A percentile compares a stretch with the other conserved stretches of the same genome.
phyloP scores from a whole-genome alignment of 2,797 vertebrate species.

The Alcedo quadribrachys region DNA sequence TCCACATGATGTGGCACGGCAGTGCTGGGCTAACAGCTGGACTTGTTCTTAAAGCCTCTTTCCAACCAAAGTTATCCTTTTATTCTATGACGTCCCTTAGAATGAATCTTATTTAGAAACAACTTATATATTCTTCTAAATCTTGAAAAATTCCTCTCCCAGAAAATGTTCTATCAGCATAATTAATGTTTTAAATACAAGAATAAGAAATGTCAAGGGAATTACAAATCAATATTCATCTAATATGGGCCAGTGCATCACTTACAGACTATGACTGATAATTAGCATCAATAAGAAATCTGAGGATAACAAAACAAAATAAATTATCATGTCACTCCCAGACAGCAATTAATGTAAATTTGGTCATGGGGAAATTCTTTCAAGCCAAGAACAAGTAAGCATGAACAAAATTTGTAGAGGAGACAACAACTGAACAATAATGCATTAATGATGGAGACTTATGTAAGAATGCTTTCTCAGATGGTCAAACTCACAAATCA shows the following conservation, averaged over 20 bases:
- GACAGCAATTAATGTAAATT: slow-evolving; percentile 35
- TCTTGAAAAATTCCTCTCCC: not conserved
- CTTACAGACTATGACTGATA: not conserved
- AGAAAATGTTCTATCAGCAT: not conserved
- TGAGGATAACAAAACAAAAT: not conserved
- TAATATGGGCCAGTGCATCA: not conserved
- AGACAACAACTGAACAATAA: slow-evolving; percentile 28
- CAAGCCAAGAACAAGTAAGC: not conserved
- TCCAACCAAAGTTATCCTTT: not conserved
- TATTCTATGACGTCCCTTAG: not conserved
- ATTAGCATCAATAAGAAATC: not conserved
- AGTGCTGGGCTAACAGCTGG: not conserved
- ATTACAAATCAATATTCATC: not conserved
- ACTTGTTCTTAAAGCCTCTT: not conserved
- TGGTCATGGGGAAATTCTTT: not conserved
- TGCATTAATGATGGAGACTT: slow-evolving; percentile 19
- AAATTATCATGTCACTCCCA: not conserved
- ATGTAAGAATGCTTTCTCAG: slow-evolving; percentile 24
- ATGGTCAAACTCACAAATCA: slow-evolving; percentile 29
- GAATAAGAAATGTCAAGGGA: not conserved
- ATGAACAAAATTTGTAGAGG: not conserved
- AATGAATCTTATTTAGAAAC: not conserved
- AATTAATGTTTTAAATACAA: not conserved
- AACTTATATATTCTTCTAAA: not conserved
- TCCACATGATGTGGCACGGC: not conserved